These are phyloP conservation scores for Kradibia gibbosae DNA, from an alignment of 1,140 invertebrate genomes.

Conservation along the genomic window DNA sequence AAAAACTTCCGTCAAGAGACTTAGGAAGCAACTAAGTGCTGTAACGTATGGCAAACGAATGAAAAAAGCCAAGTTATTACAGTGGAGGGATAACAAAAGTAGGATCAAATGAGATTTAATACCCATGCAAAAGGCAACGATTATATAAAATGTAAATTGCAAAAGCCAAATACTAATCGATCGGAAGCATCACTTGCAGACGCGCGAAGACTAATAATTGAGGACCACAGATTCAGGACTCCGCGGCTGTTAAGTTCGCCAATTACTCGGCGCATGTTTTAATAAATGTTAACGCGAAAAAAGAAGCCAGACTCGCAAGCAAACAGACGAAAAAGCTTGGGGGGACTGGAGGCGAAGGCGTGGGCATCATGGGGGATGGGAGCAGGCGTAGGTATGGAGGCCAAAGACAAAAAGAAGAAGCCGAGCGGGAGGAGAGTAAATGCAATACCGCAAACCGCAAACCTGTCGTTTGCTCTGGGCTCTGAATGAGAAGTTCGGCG, in stretches of 20 bases:
- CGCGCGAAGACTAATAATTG: not conserved
- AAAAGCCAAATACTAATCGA: slow-evolving; percentile 19
- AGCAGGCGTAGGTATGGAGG: not conserved
- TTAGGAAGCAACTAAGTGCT: too few species aligned
- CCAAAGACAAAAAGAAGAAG: slow-evolving; percentile 28
- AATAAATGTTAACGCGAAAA: slow-evolving; percentile 44
- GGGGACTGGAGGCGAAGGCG: not conserved
- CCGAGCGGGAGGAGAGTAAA: slow-evolving; percentile 29
- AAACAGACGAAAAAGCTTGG: slow-evolving; percentile 36
- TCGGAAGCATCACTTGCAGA: not conserved
- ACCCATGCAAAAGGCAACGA: slow-evolving; percentile 29
- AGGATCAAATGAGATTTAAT: slow-evolving; percentile 12
- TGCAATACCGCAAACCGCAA: slow-evolving; percentile 47
- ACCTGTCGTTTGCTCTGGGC: slow-evolving; percentile 47
- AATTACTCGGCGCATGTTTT: slow-evolving; percentile 48
- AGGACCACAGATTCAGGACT: not conserved
- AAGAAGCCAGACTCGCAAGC: not conserved
- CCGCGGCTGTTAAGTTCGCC: slow-evolving; percentile 46
- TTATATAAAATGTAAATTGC: slow-evolving; percentile 20
- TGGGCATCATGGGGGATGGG: not conserved
- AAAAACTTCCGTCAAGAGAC: too few species aligned
- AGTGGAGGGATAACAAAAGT: not conserved
- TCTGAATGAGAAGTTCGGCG: slow-evolving; percentile 39
- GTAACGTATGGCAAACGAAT: too few species aligned
- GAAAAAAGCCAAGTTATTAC: slow-evolving; percentile 29